phyloP scores from a whole-genome alignment of 1,140 invertebrate genomes.

The Brachionus plicatilis region DNA sequence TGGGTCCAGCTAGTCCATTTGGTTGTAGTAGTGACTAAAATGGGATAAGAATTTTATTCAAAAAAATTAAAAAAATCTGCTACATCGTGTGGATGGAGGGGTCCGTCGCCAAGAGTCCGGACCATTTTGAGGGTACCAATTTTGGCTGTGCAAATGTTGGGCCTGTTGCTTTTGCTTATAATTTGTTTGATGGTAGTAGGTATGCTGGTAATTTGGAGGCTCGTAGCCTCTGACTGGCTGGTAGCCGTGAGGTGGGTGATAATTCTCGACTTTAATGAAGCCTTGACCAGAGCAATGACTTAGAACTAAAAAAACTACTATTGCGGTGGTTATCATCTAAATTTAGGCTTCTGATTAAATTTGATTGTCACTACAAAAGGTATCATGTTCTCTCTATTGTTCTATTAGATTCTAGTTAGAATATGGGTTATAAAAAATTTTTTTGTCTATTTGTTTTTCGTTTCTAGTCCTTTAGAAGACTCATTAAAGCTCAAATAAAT shows the following conservation, averaged over 20 bases:
- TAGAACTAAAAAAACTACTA: neutral
- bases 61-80: neutral
- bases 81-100: neutral
- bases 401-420: neutral
- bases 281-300: neutral
- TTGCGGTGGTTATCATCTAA: neutral
- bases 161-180: neutral
- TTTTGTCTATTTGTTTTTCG: neutral
- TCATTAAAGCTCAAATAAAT: neutral
- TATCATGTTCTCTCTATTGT: neutral
- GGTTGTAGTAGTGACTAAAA: neutral
- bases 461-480: neutral
- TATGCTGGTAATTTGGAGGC: conserved; percentile 24
- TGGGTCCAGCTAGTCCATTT: neutral
- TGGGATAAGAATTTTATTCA: neutral
- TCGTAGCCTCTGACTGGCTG: conserved; percentile 31
- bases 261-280: conserved; percentile 3
- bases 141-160: neutral
- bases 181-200: neutral
- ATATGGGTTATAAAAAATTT: neutral
- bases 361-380: neutral
- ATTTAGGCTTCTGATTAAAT: neutral
- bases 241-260: conserved; percentile 26
- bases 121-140: neutral
- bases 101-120: neutral